phyloP scores from a whole-genome alignment of 2,113 vertebrate genomes.

The Oncorhynchus mykiss region DNA sequence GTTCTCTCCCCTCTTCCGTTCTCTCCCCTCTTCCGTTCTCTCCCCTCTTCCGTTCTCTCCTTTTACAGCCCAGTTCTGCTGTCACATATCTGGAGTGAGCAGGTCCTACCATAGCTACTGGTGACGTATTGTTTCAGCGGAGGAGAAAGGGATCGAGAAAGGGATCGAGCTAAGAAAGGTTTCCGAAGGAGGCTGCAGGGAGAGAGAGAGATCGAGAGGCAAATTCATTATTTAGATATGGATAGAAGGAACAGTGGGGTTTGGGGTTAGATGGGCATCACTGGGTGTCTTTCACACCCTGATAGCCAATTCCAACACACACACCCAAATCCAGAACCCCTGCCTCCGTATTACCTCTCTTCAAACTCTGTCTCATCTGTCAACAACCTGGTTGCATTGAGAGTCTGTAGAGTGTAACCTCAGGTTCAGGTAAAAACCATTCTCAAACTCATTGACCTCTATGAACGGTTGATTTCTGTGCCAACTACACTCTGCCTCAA shows the following conservation, averaged over 20 bases:
- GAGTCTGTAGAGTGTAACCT: no score
- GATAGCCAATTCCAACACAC: neutral
- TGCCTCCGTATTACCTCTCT: neutral
- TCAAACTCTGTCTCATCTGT: neutral
- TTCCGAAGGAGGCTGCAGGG: conserved; percentile 88
- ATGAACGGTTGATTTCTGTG: conserved; percentile 51
- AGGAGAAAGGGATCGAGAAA: conserved; percentile 56
- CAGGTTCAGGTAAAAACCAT: no score
- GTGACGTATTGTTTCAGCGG: conserved; percentile 55
- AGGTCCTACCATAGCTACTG: conserved; percentile 69
- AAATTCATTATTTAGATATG: neutral
- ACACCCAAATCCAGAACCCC: neutral
- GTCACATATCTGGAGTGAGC: conserved; percentile 63
- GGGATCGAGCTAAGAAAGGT: conserved; percentile 82
- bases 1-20: conserved; percentile 4
- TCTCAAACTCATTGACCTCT: neutral
- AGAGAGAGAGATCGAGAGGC: conserved; percentile 5
- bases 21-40: conserved; percentile 21
- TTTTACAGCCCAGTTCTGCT: conserved; percentile 53
- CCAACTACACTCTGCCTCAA: conserved; percentile 42
- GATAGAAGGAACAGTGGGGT: conserved; percentile 20
- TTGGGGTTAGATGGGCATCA: conserved; percentile 21
- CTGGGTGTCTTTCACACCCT: conserved; percentile 5
- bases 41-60: conserved; percentile 25
- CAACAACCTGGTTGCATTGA: conserved; percentile 4